These are phyloP conservation scores for Brachystomella parvula DNA, from an alignment of 1,140 invertebrate species.

Conservation along the genomic window DNA sequence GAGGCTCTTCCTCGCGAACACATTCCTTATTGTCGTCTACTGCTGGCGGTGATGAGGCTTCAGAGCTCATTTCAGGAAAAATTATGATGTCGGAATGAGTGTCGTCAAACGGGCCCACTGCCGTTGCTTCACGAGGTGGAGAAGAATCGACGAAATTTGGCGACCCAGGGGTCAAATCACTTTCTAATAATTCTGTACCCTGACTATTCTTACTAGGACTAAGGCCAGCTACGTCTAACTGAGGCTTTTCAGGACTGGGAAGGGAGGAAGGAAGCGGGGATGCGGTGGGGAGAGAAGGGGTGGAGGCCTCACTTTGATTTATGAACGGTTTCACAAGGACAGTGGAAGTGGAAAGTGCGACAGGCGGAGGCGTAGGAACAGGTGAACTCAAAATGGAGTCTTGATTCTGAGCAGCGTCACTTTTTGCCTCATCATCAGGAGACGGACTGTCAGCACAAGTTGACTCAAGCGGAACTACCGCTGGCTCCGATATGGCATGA, in stretches of 20 bases:
- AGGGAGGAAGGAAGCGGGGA: not conserved
- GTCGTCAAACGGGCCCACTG: not conserved
- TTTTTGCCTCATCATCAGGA: not conserved
- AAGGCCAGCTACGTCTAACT: not conserved
- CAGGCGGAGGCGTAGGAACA: not conserved
- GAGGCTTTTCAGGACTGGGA: not conserved
- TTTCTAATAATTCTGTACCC: not conserved
- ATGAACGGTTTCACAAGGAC: not conserved
- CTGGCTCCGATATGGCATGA: not conserved
- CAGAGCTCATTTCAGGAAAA: slow-evolving; percentile 1
- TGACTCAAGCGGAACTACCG: not conserved
- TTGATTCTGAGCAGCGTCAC: slow-evolving; percentile 2
- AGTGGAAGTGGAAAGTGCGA: not conserved
- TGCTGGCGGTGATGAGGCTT: not conserved
- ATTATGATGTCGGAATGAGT: not conserved
- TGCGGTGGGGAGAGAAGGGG: not conserved
- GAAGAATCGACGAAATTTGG: not conserved
- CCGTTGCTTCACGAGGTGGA: not conserved
- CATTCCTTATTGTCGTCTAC: no score
- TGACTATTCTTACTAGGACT: not conserved
- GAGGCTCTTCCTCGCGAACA: not conserved
- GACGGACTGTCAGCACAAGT: not conserved
- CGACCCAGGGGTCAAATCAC: not conserved
- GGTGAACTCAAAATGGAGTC: slow-evolving; percentile 1
- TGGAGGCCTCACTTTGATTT: slow-evolving; percentile 1